Evolutionary conservation across 2,113 vertebrate genomes (phyloP).

Genomic region (Cololabis saira): DNA sequence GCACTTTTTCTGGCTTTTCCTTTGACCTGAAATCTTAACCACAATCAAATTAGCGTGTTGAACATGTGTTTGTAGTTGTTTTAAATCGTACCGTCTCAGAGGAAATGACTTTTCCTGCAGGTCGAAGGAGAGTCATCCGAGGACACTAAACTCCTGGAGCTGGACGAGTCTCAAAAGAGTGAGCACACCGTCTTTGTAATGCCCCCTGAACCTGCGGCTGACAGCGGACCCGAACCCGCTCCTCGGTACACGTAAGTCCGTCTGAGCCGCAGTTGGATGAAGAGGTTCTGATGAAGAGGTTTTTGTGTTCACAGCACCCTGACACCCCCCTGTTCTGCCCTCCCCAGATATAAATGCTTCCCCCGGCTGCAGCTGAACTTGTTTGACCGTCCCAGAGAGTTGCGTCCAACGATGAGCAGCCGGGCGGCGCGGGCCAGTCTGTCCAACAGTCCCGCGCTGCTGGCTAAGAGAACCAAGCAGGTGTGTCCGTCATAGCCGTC

Average conservation of each 20-base stretch:
- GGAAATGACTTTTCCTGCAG: slow-evolving; percentile 70
- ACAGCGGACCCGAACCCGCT: slow-evolving; percentile 79
- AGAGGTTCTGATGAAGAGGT: neutral
- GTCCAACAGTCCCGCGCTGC: slow-evolving; percentile 92
- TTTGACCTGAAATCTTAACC: slow-evolving; percentile 12
- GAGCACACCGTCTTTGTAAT: slow-evolving; percentile 97
- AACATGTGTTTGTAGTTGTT: too few species aligned
- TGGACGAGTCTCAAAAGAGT: slow-evolving; percentile 96
- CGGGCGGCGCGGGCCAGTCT: slow-evolving; percentile 83
- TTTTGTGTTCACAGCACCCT: too few species aligned
- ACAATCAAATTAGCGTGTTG: slow-evolving; percentile 12
- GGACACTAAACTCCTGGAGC: slow-evolving; percentile 90
- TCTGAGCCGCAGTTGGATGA: neutral
- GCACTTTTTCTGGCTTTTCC: slow-evolving; percentile 39
- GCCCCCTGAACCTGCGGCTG: slow-evolving; percentile 87
- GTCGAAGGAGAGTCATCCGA: slow-evolving; percentile 89
- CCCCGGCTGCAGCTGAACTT: slow-evolving; percentile 88
- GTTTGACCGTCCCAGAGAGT: slow-evolving; percentile 90
- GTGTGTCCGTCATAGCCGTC: slow-evolving; percentile 63
- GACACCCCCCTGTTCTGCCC: neutral
- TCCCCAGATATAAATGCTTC: slow-evolving; percentile 90
- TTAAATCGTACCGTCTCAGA: neutral
- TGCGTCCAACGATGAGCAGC: slow-evolving; percentile 85
- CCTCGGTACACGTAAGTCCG: slow-evolving; percentile 86
- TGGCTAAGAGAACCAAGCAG: slow-evolving; percentile 98